These are phyloP conservation scores for Drosophila koepferae DNA, from an alignment of 2,888 invertebrate species.

Conservation along the genomic window DNA sequence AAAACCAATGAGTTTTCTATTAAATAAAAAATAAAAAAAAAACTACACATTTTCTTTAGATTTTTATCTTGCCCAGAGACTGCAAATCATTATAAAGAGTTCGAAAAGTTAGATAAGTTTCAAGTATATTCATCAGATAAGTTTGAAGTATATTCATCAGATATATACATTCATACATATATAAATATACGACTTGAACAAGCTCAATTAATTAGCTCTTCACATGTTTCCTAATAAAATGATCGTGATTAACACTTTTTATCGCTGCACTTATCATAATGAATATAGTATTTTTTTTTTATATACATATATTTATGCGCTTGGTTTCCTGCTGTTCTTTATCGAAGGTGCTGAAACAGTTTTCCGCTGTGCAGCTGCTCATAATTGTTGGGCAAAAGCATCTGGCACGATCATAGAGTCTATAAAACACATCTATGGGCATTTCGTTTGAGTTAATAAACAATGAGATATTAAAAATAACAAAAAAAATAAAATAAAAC, in stretches of 20 bases:
- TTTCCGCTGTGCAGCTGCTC: conserved; percentile 35
- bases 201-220: neutral
- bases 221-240: conserved; percentile 7
- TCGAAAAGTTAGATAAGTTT: neutral
- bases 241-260: conserved; percentile 43
- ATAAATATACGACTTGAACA: neutral
- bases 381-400: conserved; percentile 13
- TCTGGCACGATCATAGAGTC: conserved; percentile 18
- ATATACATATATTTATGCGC: neutral
- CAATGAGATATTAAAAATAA: conserved; percentile 18
- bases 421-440: conserved; percentile 24
- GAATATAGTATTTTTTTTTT: neutral
- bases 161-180: neutral
- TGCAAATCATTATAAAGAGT: neutral
- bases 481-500: conserved; percentile 11
- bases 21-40: neutral
- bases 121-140: neutral
- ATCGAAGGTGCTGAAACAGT: conserved; percentile 38
- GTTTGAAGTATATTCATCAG: neutral
- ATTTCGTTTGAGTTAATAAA: conserved; percentile 17
- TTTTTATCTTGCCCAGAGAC: neutral
- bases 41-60: neutral
- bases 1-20: too few species aligned
- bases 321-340: conserved; percentile 16
- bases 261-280: conserved; percentile 46